Percentiles rank a stretch among this genome's conserved stretches.
Conservation (phyloP, 2,113 vertebrate species). For the Syrrhaptes paradoxus region DNA sequence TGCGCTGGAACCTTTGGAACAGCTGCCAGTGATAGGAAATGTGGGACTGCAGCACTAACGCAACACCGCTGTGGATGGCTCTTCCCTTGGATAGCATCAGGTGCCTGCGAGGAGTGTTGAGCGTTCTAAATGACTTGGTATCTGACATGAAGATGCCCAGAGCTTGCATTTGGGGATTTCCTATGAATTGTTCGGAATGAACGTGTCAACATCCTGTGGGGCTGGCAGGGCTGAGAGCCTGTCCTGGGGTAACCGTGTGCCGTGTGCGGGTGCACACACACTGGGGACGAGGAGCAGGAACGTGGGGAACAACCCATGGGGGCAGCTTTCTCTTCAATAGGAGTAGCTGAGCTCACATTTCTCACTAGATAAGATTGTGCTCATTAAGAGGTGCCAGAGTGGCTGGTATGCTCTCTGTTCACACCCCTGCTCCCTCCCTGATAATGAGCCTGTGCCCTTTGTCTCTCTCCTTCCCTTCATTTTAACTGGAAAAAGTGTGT, state of each 20-base stretch:
- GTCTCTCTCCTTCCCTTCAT: not conserved
- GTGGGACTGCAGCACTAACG: not conserved
- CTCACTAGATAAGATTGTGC: not conserved
- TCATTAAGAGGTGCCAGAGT: not conserved
- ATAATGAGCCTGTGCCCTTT: not conserved
- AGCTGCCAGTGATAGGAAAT: not conserved
- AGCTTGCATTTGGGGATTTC: fast-evolving
- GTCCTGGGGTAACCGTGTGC: not conserved
- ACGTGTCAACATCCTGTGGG: fast-evolving
- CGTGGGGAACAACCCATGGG: not conserved
- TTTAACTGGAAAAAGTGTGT: not conserved
- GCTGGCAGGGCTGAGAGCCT: not conserved
- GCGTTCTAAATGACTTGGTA: not conserved
- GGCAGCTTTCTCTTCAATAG: not conserved
- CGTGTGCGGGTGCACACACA: fast-evolving
- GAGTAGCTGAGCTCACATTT: not conserved
- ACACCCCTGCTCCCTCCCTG: not conserved
- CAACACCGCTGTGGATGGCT: fast-evolving
- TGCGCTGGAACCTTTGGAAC: not conserved
- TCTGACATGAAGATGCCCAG: not conserved
- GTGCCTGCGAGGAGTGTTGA: not conserved
- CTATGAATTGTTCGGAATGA: not conserved
- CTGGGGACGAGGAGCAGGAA: not conserved
- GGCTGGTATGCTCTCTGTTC: not conserved
- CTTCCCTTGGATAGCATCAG: not conserved